Evolutionary conservation across 2,113 vertebrate species (phyloP), one percentile per base, ranked within the genome.

Genomic region (Orthonyx spaldingii): DNA sequence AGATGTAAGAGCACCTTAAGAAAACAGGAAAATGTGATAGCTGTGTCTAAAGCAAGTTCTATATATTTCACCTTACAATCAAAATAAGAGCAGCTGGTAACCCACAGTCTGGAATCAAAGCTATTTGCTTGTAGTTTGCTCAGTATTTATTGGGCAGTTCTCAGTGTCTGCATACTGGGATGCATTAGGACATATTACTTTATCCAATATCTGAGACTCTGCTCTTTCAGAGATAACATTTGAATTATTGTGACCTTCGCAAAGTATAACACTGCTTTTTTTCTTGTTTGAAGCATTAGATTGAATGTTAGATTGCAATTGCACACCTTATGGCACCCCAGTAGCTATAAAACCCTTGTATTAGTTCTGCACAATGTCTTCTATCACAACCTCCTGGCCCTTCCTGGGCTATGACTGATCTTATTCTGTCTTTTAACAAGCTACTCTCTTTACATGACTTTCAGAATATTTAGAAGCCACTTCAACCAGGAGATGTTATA

Each of bases 401-500:
- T n/a, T 93, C 57, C 56, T 64, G 30, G 41, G 24, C 41, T 93
- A 60, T 0, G 2, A 64, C 44, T 83, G 90, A 89, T 82, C 60
- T 68, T 89, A 75, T 8, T 79, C 61, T 64, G 33, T 33, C 35
- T 85, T 95, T 87, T 52, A 95, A 83, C 33, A 71, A 64, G 20
- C 17, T 64, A 14, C 39, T 82, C 22, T 46, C 19, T 87, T 93
- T 49, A 64, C 28, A 19, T 32, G 39, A 49, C 49, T 91, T 93
- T 41, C 4, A 2, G 65, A 82, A 37, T 85, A 93, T 93, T 96
- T 55, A 75, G 78, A 70, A 87, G 15, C 28, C 17, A 82, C 56
- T 79, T 89, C 77, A 79, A 71, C 39, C 32, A 89, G 87, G 64
- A 89, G 74, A 71, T 68, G 52, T 70, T 89, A 89, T 5, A 93